Conservation (phyloP, 2,888 invertebrate species). For the Troides aeacus region DNA sequence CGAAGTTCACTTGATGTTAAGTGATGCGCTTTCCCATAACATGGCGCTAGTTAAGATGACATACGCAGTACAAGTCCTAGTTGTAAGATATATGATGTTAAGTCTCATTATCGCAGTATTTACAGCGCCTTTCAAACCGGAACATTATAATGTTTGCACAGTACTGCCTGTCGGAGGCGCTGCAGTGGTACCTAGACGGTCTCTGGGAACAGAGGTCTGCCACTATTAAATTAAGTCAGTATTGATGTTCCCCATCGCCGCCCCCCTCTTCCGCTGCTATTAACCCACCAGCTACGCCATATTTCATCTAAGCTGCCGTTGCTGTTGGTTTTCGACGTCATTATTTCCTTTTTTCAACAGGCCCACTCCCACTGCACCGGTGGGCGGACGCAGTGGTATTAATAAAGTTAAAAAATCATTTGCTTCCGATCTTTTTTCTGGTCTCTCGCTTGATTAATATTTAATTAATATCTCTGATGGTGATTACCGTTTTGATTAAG, state of each 20-base stretch:
- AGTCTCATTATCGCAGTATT: too few relatives aligned
- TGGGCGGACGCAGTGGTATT: conserved; percentile 16
- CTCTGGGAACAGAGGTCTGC: too few relatives aligned
- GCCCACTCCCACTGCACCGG: neutral
- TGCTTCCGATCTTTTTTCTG: conserved; percentile 4
- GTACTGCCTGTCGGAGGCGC: too few relatives aligned
- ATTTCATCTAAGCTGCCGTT: conserved; percentile 52
- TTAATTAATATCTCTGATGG: conserved; percentile 17
- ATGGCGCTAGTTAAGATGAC: too few relatives aligned
- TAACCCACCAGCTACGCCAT: conserved; percentile 22
- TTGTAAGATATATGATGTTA: too few relatives aligned
- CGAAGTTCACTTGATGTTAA: too few relatives aligned
- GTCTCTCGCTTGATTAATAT: neutral
- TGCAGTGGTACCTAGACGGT: too few relatives aligned
- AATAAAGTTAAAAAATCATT: conserved; percentile 28
- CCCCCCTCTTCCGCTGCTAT: conserved; percentile 31
- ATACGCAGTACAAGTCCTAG: too few relatives aligned
- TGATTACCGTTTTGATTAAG: too few relatives aligned
- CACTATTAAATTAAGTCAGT: conserved; percentile 31
- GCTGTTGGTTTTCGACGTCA: conserved; percentile 53
- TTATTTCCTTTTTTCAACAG: conserved; percentile 54
- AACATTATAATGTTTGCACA: too few relatives aligned
- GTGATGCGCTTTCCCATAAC: too few relatives aligned
- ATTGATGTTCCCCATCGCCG: conserved; percentile 35
- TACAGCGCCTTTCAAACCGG: too few relatives aligned